Evolutionary conservation across 2,888 invertebrate genomes (phyloP).

Genomic region (Cataglyphis altisquamis): DNA sequence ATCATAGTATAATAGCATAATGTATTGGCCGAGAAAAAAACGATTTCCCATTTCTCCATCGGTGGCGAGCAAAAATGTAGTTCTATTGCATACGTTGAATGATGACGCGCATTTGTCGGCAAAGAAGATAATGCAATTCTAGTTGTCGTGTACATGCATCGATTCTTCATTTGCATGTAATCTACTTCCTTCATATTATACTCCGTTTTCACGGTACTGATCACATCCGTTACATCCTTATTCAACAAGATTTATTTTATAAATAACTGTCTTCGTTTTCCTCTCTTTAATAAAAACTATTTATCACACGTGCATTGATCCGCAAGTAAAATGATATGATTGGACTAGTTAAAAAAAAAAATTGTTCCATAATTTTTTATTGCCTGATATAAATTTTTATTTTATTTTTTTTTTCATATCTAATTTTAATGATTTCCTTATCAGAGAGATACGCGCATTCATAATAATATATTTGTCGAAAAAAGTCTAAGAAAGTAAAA

Average conservation of each 20-base stretch:
- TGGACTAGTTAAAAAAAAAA: neutral
- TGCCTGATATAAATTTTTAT: neutral
- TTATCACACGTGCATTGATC: neutral
- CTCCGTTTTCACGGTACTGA: constrained; percentile 14
- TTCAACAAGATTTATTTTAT: constrained; percentile 32
- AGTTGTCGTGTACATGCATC: constrained; percentile 47
- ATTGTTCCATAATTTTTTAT: neutral
- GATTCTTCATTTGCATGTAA: constrained; percentile 56
- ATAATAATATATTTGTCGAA: neutral
- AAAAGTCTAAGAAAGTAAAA: neutral
- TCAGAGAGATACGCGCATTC: neutral
- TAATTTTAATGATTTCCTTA: neutral
- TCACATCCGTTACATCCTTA: constrained; percentile 23
- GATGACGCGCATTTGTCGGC: constrained; percentile 46
- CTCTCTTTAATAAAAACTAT: constrained; percentile 10
- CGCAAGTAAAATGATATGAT: neutral
- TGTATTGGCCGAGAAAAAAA: constrained; percentile 39
- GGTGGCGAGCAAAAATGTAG: constrained; percentile 13
- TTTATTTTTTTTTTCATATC: neutral
- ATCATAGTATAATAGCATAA: constrained; percentile 3
- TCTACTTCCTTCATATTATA: constrained; percentile 51
- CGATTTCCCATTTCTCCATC: constrained; percentile 23
- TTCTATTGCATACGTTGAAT: constrained; percentile 46
- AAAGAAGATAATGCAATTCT: constrained; percentile 50
- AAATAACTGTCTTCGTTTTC: constrained; percentile 23